Evolutionary conservation across 2,113 vertebrate species (phyloP), one percentile per base, ranked within the genome.

Genomic region (Xenopus laevis): DNA sequence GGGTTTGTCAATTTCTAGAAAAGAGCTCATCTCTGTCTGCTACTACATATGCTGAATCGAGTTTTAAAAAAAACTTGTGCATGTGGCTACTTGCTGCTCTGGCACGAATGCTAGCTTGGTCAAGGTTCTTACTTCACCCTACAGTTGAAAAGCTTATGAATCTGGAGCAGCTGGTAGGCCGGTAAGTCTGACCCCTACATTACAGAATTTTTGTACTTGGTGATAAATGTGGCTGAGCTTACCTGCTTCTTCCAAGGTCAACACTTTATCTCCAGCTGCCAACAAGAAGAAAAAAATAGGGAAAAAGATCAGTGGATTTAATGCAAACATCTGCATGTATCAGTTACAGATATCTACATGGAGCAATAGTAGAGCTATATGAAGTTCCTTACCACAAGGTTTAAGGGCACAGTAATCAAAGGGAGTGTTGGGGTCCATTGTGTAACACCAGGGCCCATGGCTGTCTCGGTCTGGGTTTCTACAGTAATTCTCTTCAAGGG

Each of bases 341-440:
- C 53, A 55, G 47, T 50, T 16, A 16, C 15, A 9, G 13, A 50
- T 13, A 13, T 4, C 10, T 50, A 10, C 12, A 50, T 50, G 15
- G 15, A 50, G 15, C 53, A n/a, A 55, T 16, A 55, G 17, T 27
- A 27, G 23, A 27, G 4, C 4, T 27, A 27, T 27, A 27, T 27
- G 53, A n/a, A n/a, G 15, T 55, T 9, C 40, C 83, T 84, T 83
- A 95, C 95, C 87, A 44, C 97, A 99, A 67, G 92, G 92, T 62
- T 88, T 92, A 80, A 99, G 91, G 13, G 95, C 95, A 0, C 96
- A 99, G 84, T 99, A 99, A 87, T 99, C 97, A 20, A 98, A 99
- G 23, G 94, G 92, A 0, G 93, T 97, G 40, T 87, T 92, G 1
- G 93, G 93, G 80, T 98, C 90, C 0, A 82, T 80, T 0, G 97